These are phyloP conservation scores for Drosophila buzzatii DNA, from an alignment of 2,888 invertebrate species.

Conservation along the genomic window DNA sequence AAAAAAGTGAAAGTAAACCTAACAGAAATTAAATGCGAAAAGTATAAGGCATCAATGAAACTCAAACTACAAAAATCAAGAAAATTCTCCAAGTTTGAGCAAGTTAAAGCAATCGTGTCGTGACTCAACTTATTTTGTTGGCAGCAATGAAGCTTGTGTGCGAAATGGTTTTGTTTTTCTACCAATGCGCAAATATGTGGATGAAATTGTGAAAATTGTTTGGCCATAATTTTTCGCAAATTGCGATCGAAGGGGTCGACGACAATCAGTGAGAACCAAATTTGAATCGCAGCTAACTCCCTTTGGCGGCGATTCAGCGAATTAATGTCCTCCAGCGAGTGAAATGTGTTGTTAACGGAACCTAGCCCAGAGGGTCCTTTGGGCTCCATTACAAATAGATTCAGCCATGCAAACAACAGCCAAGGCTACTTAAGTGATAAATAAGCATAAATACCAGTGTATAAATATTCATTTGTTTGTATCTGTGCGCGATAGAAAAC, in stretches of 20 bases:
- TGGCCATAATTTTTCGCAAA: constrained; percentile 59
- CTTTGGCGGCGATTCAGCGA: constrained; percentile 51
- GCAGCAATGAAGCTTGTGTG: constrained; percentile 52
- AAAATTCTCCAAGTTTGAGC: constrained; percentile 4
- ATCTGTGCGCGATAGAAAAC: constrained; percentile 22
- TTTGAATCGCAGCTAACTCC: constrained; percentile 45
- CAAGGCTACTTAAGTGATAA: constrained; percentile 49
- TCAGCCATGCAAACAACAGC: constrained; percentile 30
- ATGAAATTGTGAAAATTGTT: constrained; percentile 55
- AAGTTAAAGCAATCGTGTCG: constrained; percentile 25
- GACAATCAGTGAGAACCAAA: constrained; percentile 38
- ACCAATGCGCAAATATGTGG: constrained; percentile 28
- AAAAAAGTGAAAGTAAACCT: constrained; percentile 3
- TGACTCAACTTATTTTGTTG: constrained; percentile 44
- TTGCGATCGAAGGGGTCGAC: constrained; percentile 56
- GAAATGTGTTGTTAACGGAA: constrained; percentile 38
- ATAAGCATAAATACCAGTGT: constrained; percentile 33
- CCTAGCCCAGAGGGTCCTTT: constrained; percentile 18
- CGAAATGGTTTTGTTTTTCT: constrained; percentile 64
- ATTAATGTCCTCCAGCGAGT: constrained; percentile 35
- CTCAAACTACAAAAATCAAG: constrained; percentile 1
- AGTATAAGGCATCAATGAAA: neutral
- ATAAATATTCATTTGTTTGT: constrained; percentile 18
- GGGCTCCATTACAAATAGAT: constrained; percentile 23
- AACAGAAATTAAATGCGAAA: neutral